Base-by-base conservation (phyloP, 2,113 vertebrate species). In the Tetrao urogallus region DNA sequence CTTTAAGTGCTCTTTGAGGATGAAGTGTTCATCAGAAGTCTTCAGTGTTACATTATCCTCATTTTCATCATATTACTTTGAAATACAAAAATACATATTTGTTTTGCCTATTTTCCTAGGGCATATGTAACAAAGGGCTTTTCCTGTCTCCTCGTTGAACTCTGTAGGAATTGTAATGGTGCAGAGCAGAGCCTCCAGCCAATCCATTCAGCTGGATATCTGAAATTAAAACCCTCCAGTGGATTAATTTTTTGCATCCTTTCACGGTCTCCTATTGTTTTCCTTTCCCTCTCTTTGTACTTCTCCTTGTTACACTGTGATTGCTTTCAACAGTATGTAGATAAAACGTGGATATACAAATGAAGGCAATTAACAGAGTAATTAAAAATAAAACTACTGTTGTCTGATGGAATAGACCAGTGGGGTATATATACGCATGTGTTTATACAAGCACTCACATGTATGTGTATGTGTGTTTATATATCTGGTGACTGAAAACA, bases 1-100 rank as follows among this genome's bases (percentile, higher is more conserved):
- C 86, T 61, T 83, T 81, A 92, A 93, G 67, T 83, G 82, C 25
- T 93, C 69, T 95, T 93, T 95, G 86, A 95, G 88, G 92, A 94
- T 88, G 70, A 95, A 90, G 81, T 88, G 79, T 81, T 94, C 60
- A 88, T 93, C 86, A 94, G 57, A 94, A 95, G 11, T 58, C 79
- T 95, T 90, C 80, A 81, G 69, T 81, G 32, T 83, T 88, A 77
- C 32, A 75, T 11, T 81, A 83, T 77, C 22, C 70, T 36, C 0
- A 56, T 88, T 92, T 93, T 90, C n/a, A 81, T 94, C 45, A 8
- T 64, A 50, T 28, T 88, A 43, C 50, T 77, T 86, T 92, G 76
- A 88, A 90, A 86, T 11, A 78, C 4, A 19, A 17, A 84, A 86
- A 67, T 60, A 16, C 94, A 8, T 43, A 2, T 47, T 34, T 76